Base-by-base conservation (phyloP, 1,140 invertebrate species). In the Formica selysi region DNA sequence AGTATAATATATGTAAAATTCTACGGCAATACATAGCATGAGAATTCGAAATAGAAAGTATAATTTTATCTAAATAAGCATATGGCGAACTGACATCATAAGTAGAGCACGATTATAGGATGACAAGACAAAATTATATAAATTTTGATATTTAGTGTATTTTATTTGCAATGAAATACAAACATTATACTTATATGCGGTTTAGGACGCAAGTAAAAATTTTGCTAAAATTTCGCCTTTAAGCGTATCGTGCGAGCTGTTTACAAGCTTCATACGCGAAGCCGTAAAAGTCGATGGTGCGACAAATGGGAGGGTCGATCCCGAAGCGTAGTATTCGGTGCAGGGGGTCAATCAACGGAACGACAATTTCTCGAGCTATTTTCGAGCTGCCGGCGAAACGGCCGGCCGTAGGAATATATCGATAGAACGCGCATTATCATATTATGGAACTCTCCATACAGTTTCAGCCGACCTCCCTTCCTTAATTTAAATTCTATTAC, bases 401-500 rank as follows among this genome's bases (percentile, higher is more conserved):
- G 87, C 86, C 89, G 68, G 85, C 76, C 67, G 85, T 79, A 83
- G 90, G 85, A 91, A 91, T 91, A 90, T 91, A 91, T 91, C 89
- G 93, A 93, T 93, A 86, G 89, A 86, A 89, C 81, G 89, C 85
- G 83, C 84, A 92, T 93, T 93, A 94, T 91, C 89, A 92, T 91
- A 92, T 93, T 92, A 92, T 89, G 90, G 88, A 93, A 93, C 86
- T 92, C 91, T 89, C 91, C 87, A 91, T 92, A 91, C 90, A 93
- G 91, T 92, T 92, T 92, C 89, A 86, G 76, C 83, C 86, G 80
- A 87, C 87, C 88, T 87, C 90, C 92, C 91, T 92, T 93, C 92
- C 93, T 95, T 93, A 94, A 94, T 95, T 95, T 94, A 94, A 95
- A 95, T 95, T 94, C 93, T 94, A 95, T 95, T 94, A 95, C 93